Percentiles rank a stretch among this genome's conserved stretches.
phyloP scores from a whole-genome alignment of 1,140 invertebrate genomes.

The Brachionus rubens region DNA sequence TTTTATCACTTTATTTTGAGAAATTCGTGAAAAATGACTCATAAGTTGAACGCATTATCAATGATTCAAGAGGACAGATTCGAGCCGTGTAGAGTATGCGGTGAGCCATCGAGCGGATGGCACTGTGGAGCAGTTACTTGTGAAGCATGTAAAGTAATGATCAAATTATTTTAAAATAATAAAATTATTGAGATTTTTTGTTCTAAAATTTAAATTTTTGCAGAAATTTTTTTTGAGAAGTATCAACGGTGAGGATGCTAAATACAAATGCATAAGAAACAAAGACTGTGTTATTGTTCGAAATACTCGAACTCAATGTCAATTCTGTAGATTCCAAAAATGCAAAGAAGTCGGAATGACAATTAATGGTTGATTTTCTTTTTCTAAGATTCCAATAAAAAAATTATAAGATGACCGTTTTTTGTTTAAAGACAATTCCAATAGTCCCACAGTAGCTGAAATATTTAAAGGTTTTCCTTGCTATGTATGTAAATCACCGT shows the following conservation, averaged over 20 bases:
- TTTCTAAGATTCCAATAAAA: background rate
- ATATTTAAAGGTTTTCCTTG: conserved; percentile 54
- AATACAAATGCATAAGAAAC: conserved; percentile 57
- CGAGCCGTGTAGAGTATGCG: conserved; percentile 57
- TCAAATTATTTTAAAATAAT: background rate
- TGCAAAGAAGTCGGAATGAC: conserved; percentile 98
- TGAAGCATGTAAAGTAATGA: conserved; percentile 60
- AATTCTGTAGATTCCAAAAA: conserved; percentile 98
- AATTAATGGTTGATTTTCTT: conserved; percentile 72
- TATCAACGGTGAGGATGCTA: conserved; percentile 54
- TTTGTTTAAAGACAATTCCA: conserved; percentile 1
- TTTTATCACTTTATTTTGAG: too few relatives aligned
- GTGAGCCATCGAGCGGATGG: conserved; percentile 57
- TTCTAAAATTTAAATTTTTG: conserved; percentile 35
- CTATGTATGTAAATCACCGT: conserved; percentile 82
- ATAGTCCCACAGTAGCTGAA: conserved; percentile 41
- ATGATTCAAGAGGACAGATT: conserved; percentile 30
- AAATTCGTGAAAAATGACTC: background rate
- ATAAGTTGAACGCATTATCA: conserved; percentile 2
- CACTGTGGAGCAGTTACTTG: conserved; percentile 60
- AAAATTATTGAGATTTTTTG: background rate
- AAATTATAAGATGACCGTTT: background rate
- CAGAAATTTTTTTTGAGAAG: conserved; percentile 61
- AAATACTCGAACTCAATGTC: conserved; percentile 67
- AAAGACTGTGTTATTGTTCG: conserved; percentile 56